These are phyloP conservation scores for Silurus lanzhouensis DNA, from an alignment of 2,797 vertebrate genomes.

Conservation along the genomic window DNA sequence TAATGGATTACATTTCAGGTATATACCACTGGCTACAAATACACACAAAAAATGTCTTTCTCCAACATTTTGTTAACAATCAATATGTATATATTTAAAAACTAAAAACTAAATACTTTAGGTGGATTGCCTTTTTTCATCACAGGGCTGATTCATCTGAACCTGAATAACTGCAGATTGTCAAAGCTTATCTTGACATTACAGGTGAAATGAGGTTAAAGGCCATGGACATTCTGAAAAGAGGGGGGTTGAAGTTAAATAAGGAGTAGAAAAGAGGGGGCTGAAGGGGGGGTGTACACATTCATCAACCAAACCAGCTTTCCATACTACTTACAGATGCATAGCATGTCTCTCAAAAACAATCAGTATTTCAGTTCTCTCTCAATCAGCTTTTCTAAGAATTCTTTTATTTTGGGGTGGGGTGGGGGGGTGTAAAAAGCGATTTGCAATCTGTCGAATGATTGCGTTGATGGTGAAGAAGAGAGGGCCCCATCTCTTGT, in stretches of 20 bases:
- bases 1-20: not conserved
- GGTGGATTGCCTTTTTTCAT: constrained; percentile 10
- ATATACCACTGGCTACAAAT: not conserved
- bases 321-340: constrained; percentile 14
- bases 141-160: constrained; percentile 34
- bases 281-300: not conserved
- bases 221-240: constrained; percentile 71
- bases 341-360: constrained; percentile 12
- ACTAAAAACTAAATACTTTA: too few relatives aligned
- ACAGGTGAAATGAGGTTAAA: constrained; percentile 66
- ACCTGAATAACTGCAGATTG: constrained; percentile 64
- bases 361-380: not conserved
- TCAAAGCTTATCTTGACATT: constrained; percentile 71
- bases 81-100: too few relatives aligned
- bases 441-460: constrained; percentile 66
- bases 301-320: constrained; percentile 5
- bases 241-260: constrained; percentile 29
- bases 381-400: not conserved
- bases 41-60: constrained; percentile 3
- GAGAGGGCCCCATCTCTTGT: constrained; percentile 68
- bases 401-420: not conserved
- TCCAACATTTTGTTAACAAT: not conserved
- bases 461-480: constrained; percentile 66
- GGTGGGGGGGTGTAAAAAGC: constrained; percentile 26
- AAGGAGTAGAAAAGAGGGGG: constrained; percentile 20